Base-by-base conservation (phyloP, 1,140 invertebrate species). In the Bombus confusus region DNA sequence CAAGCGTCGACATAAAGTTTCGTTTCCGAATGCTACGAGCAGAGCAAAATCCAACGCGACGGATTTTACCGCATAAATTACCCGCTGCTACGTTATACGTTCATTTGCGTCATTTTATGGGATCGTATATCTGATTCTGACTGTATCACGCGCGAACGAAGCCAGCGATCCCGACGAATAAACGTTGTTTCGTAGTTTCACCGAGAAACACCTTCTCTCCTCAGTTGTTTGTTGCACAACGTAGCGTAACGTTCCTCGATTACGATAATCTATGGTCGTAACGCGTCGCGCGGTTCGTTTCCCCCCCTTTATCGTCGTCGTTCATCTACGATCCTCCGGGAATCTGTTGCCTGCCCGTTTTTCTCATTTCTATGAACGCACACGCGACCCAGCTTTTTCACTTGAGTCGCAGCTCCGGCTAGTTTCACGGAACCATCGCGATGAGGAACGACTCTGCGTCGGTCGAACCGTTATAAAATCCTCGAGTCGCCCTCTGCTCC, bases 71-170 rank as follows among this genome's bases (percentile, higher is more conserved):
- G 47, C 74, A 57, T 64, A 68, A 68, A 83, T 77, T 77, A 77
- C 34, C n/a, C 34, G 34, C 37, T 25, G 43, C 39, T 71, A 71
- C 52, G 31, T 71, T 84, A 31, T 59, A 62, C 83, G 76, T 62
- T 84, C 83, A 71, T 79, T 79, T 84, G 31, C 76, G 57, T 84
- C 83, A 71, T 79, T 84, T 84, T 84, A 84, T 59, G 68, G 52
- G 66, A 62, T 59, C 83, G 76, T 84, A 84, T 79, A 84, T 84
- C 41, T 39, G 62, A 52, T 79, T 80, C 39, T 43, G 83, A 84
- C 47, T 34, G 37, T 66, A 8, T 43, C 28, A n/a, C 31, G 47
- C 34, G 37, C 39, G 59, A 34, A 43, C 31, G 22, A 37, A 31
- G 34, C 18, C 15, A 34, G 28, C 41, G 28, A 13, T 39, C 43